phyloP scores from a whole-genome alignment of 2,113 vertebrate species.

The Ophiodon elongatus region DNA sequence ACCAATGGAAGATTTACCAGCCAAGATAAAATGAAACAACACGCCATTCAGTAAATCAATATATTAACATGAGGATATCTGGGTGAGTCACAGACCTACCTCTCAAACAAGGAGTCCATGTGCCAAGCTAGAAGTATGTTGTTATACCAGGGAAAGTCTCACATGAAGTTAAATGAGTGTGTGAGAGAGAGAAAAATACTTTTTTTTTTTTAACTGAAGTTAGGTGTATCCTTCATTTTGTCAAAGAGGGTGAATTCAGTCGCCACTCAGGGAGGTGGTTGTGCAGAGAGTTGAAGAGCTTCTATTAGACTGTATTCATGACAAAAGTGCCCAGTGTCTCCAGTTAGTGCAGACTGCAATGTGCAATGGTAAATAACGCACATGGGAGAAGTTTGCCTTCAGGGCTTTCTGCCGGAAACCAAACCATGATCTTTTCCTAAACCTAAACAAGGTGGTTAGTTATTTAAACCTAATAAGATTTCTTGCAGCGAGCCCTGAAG shows the following conservation, averaged over 20 bases:
- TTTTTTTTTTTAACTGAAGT: conserved; percentile 6
- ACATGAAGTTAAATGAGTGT: not conserved
- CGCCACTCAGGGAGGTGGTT: not conserved
- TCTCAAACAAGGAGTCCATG: conserved; percentile 13
- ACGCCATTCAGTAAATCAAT: not conserved
- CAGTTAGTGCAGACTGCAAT: not conserved
- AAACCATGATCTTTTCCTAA: not conserved
- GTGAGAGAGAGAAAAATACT: not conserved
- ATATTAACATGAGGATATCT: not conserved
- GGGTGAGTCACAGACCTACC: not conserved
- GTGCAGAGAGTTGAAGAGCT: not conserved
- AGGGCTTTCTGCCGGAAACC: not conserved
- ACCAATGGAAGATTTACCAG: not conserved
- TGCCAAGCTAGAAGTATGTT: conserved; percentile 2
- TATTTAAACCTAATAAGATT: not conserved
- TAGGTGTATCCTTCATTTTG: not conserved
- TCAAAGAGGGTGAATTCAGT: not conserved
- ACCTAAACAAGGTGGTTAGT: not conserved
- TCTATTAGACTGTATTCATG: not conserved
- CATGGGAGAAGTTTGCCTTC: not conserved
- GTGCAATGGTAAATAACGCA: not conserved
- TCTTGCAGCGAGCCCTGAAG: not conserved
- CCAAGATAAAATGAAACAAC: not conserved
- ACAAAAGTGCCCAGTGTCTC: not conserved
- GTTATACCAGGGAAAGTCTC: conserved; percentile 1